Evolutionary conservation across 2,113 vertebrate species (phyloP).

Genomic region (Mobula birostris): DNA sequence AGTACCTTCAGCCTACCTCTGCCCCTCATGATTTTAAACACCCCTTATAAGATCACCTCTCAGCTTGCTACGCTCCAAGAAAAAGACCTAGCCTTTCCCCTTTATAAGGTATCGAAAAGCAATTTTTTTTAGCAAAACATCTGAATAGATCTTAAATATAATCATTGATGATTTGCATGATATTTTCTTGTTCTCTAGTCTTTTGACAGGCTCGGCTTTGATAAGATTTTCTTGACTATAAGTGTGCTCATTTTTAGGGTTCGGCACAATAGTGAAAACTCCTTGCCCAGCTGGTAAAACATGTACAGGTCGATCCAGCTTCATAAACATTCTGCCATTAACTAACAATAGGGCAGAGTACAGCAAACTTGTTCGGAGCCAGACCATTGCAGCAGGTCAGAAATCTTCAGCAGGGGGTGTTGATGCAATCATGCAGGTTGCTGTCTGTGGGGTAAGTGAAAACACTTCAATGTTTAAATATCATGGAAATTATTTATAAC

Average conservation of each 20-base stretch:
- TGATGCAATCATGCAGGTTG: slow-evolving; percentile 44
- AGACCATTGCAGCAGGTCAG: slow-evolving; percentile 43
- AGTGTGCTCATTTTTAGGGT: slow-evolving; percentile 38
- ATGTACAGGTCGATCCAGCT: slow-evolving; percentile 41
- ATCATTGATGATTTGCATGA: too few relatives aligned
- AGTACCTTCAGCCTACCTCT: too few relatives aligned
- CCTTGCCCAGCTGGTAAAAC: slow-evolving; percentile 39
- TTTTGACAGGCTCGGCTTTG: background rate
- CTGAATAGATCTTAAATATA: background rate
- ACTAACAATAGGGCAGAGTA: slow-evolving; percentile 43
- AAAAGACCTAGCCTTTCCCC: background rate
- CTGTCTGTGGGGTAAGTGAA: slow-evolving; percentile 45
- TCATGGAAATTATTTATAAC: background rate
- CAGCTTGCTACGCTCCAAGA: too few relatives aligned
- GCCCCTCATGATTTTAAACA: too few relatives aligned
- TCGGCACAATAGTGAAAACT: slow-evolving; percentile 42
- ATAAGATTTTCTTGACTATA: background rate
- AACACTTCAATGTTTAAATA: background rate
- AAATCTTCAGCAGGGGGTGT: slow-evolving; percentile 44
- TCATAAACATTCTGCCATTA: slow-evolving; percentile 42
- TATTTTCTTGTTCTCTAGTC: background rate
- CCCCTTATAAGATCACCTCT: too few relatives aligned
- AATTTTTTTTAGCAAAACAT: background rate
- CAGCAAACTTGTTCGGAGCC: slow-evolving; percentile 40
- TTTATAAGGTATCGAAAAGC: too few relatives aligned